Base-by-base conservation (phyloP, 2,888 invertebrate genomes). In the Cactoblastis cactorum region DNA sequence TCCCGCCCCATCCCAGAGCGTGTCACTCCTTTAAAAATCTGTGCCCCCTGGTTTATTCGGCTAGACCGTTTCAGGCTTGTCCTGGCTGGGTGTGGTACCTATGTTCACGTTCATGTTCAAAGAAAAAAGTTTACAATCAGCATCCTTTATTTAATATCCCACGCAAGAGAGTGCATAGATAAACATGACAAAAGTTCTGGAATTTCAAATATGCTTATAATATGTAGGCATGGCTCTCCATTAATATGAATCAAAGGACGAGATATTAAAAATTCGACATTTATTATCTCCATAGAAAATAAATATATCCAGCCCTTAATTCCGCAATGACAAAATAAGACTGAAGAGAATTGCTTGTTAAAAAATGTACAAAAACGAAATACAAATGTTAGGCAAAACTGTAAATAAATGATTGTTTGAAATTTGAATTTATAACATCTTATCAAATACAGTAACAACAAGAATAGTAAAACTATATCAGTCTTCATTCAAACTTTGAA, bases 401-500 rank as follows among this genome's bases (percentile, higher is more conserved):
- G 55, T 55, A 51, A 53, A 49, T 55, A 54, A 55, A 60, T 50
- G 52, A 59, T 53, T 28, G 51, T 58, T 59, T 50, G 55, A 60
- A 62, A 63, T 52, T 61, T 57, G 53, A 50, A 45, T 57, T 57
- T 60, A 58, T 63, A 68, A 69, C 62, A 67, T 67, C 53, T 61
- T 65, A 67, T 65, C 64, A 59, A 54, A 64, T 69, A 71, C 66
- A 71, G 62, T 67, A 71, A 74, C 69, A 77, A 77, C 69, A 71
- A 73, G 69, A 67, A 71, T 67, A 72, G 71, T 82, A 79, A 74
- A 80, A 69, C 67, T 76, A 74, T 62, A 61, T 87, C 87, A 88
- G 86, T 87, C 87, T 87, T 87, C 86, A 82, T 75, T 71, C 82
- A 81, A 79, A 76, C 79, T 68, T 69, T 60, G 58, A 67, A 64